A percentile compares a stretch with the other conserved stretches of the same genome.
phyloP scores from a whole-genome alignment of 2,797 vertebrate species.

The Onychomys arenicola region DNA sequence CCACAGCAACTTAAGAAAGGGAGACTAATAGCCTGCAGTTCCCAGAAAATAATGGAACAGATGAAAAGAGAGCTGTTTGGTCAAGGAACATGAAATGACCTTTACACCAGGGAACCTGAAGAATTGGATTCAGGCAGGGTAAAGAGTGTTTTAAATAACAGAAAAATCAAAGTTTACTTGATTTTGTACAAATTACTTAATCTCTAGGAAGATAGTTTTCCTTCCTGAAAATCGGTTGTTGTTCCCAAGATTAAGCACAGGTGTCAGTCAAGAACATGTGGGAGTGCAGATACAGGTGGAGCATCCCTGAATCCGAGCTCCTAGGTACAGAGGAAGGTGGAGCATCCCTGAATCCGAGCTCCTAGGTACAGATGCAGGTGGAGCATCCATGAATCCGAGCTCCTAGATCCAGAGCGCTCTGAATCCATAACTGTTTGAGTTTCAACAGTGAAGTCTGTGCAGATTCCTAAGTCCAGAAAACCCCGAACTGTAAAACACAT shows the following conservation, averaged over 20 bases:
- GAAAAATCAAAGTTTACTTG: neutral
- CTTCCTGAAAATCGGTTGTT: neutral
- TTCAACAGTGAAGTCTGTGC: neutral
- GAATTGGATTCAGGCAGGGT: neutral
- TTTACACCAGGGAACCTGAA: neutral
- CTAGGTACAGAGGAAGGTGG: no score
- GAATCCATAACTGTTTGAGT: neutral
- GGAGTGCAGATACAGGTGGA: neutral
- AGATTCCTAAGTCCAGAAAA: neutral
- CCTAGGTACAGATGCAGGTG: neutral
- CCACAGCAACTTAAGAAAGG: neutral
- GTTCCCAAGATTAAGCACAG: neutral
- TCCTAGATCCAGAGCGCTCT: neutral
- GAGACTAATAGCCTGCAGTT: neutral
- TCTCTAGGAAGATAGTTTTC: neutral
- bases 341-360: no score
- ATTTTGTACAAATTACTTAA: neutral
- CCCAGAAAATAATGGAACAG: neutral
- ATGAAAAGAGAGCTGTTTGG: rapidly evolving
- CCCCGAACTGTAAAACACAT: neutral
- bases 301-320: neutral
- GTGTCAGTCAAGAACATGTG: neutral
- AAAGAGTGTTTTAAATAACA: neutral
- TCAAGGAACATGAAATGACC: neutral
- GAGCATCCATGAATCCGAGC: neutral